Percentiles rank a stretch among this genome's conserved stretches.
Conservation (phyloP, 2,888 invertebrate species). For the Aphidius colemani region DNA sequence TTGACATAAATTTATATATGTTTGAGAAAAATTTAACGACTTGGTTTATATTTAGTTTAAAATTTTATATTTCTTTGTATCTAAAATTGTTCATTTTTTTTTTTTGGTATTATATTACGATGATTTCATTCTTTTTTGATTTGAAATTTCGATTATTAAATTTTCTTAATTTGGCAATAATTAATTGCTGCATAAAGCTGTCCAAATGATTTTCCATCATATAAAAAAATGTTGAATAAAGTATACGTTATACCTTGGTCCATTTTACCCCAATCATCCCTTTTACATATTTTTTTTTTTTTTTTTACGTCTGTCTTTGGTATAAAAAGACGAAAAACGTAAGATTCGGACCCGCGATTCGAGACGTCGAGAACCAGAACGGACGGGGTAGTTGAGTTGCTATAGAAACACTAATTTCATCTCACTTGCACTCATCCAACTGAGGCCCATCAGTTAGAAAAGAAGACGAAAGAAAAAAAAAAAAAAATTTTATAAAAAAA, state of each 20-base stretch:
- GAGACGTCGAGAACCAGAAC: constrained; percentile 31
- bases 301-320: constrained; percentile 5
- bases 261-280: constrained; percentile 11
- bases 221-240: no score
- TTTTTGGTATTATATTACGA: no score
- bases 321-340: background rate
- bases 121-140: no score
- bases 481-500: constrained; percentile 4
- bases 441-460: background rate
- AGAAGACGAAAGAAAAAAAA: no score
- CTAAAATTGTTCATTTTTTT: no score
- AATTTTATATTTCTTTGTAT: no score
- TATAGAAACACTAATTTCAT: constrained; percentile 69
- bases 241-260: no score
- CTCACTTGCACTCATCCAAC: constrained; percentile 38
- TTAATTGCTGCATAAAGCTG: no score
- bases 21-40: background rate
- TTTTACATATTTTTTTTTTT: constrained; percentile 10
- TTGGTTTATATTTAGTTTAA: no score
- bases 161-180: no score
- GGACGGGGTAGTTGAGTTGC: constrained; percentile 62
- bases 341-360: constrained; percentile 16
- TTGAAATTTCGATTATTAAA: no score
- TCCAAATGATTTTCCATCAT: no score
- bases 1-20: constrained; percentile 3